phyloP scores from a whole-genome alignment of 2,113 vertebrate species.

The Rhegmatorhina hoffmannsi region DNA sequence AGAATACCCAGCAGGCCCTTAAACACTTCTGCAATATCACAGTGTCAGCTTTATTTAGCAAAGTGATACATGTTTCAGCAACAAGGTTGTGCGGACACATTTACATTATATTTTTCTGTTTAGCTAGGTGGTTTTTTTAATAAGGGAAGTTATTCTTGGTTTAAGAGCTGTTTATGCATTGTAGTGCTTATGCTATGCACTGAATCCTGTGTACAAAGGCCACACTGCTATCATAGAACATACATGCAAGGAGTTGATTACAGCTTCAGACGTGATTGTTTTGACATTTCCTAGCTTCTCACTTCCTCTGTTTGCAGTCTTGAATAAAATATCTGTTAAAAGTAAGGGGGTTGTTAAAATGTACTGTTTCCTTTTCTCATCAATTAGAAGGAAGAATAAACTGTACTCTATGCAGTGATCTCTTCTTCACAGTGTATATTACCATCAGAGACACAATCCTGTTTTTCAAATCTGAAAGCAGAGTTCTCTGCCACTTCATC shows the following conservation, averaged over 20 bases:
- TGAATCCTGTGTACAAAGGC: not conserved
- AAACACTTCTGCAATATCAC: conserved; percentile 27
- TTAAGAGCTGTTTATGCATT: not conserved
- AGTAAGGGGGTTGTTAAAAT: not conserved
- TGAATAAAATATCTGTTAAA: not conserved
- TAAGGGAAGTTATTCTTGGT: not conserved
- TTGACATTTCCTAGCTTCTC: not conserved
- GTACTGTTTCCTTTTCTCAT: not conserved
- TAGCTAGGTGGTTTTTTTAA: not conserved
- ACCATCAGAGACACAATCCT: not conserved
- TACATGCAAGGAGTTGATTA: not conserved
- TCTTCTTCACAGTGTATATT: not conserved
- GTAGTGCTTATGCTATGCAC: not conserved
- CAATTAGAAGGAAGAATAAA: not conserved
- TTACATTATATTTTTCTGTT: conserved; percentile 25
- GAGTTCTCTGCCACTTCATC: not conserved
- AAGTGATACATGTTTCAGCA: conserved; percentile 9
- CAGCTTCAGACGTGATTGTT: not conserved
- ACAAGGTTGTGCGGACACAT: not conserved
- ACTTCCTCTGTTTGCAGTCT: conserved; percentile 3
- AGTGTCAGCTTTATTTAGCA: conserved; percentile 17
- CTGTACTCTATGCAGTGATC: not conserved
- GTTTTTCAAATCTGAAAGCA: not conserved
- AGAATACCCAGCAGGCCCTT: not conserved
- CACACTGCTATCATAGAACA: not conserved